These are phyloP conservation scores for Subacronicta megacephala DNA, from an alignment of 2,888 invertebrate species.

Conservation along the genomic window DNA sequence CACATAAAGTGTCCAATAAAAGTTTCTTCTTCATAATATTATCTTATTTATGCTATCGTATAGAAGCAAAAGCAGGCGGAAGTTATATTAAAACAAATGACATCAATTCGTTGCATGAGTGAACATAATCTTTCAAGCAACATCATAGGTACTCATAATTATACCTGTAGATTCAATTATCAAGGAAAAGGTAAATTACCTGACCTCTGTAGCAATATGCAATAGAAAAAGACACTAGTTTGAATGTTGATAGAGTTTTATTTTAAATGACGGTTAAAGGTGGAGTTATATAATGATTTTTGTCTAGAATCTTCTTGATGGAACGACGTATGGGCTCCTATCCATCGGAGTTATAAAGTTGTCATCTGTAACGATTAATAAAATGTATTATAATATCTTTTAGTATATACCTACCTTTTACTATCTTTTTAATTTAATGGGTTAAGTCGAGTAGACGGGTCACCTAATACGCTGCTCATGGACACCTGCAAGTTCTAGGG, in stretches of 20 bases:
- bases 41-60: conserved; percentile 27
- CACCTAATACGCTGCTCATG: no score
- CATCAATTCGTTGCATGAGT: conserved; percentile 38
- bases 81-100: conserved; percentile 29
- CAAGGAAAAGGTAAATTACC: conserved; percentile 55
- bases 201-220: conserved; percentile 9
- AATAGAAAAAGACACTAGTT: conserved; percentile 28
- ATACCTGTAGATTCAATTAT: conserved; percentile 42
- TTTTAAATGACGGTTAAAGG: conserved; percentile 43
- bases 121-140: conserved; percentile 32
- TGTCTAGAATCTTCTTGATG: conserved; percentile 39
- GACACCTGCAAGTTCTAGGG: no score
- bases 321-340: conserved; percentile 22
- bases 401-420: no score
- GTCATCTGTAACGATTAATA: conserved; percentile 45
- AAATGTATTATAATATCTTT: no score
- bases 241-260: conserved; percentile 30
- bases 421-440: no score
- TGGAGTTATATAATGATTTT: conserved; percentile 4
- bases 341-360: conserved; percentile 31
- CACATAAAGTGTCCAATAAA: conserved; percentile 16
- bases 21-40: conserved; percentile 27
- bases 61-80: conserved; percentile 14
- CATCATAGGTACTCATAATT: conserved; percentile 47
- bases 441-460: no score